These are phyloP conservation scores for Resseliella maxima DNA, from an alignment of 2,888 invertebrate species.

Conservation along the genomic window DNA sequence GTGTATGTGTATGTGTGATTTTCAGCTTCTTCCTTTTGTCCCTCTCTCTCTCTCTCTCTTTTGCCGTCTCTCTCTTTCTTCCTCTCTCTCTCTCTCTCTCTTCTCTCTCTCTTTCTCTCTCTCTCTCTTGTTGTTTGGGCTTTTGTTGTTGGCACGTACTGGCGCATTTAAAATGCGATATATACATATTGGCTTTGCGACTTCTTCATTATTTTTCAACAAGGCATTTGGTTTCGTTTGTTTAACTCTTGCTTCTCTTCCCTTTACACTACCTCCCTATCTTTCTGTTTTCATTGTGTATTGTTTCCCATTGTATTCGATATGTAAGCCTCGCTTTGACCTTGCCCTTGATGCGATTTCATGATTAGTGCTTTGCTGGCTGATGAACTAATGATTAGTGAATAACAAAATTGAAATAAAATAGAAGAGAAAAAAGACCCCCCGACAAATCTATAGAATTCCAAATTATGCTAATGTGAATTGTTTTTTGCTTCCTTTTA, in stretches of 20 bases:
- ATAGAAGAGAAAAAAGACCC: too few relatives aligned
- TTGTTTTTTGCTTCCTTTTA: neutral
- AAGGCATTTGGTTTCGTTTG: neutral
- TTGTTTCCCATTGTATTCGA: conserved; percentile 2
- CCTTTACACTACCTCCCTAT: neutral
- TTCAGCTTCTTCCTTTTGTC: too few relatives aligned
- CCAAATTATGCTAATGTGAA: neutral
- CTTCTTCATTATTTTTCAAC: conserved; percentile 46
- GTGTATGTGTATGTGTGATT: too few relatives aligned
- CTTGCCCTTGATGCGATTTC: conserved; percentile 34
- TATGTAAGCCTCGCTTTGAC: neutral
- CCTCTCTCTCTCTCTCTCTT: neutral
- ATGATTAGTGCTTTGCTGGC: neutral
- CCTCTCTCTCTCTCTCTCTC: too few relatives aligned
- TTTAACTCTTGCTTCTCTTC: neutral
- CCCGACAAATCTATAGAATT: neutral
- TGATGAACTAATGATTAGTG: conserved; percentile 48
- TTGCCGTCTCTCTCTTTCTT: neutral
- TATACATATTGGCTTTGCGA: conserved; percentile 40
- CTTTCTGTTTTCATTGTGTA: neutral
- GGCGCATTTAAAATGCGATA: conserved; percentile 26
- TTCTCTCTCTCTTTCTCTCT: neutral
- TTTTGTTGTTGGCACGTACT: conserved; percentile 36
- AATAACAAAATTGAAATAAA: neutral
- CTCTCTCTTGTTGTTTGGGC: neutral